phyloP scores from a whole-genome alignment of 2,113 vertebrate species.

The Sminthopsis crassicaudata region DNA sequence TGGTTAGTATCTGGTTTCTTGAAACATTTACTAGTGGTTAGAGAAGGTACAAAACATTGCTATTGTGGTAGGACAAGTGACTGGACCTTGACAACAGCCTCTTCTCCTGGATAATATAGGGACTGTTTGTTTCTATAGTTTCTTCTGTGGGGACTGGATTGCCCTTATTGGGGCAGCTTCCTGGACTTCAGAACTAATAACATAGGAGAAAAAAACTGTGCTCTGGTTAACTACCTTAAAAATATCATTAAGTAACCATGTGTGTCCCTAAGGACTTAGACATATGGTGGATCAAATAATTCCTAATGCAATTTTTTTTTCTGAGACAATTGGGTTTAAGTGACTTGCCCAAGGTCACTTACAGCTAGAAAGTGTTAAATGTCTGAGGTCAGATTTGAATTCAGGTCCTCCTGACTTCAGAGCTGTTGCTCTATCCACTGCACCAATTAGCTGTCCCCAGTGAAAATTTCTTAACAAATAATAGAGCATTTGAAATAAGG shows the following conservation, averaged over 20 bases:
- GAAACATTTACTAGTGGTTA: neutral
- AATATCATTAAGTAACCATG: neutral
- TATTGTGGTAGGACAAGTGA: neutral
- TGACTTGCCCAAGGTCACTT: no score
- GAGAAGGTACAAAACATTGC: neutral
- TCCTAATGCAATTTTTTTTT: neutral
- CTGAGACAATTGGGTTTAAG: no score
- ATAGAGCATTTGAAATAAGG: neutral
- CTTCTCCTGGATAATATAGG: neutral
- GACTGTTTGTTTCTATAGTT: neutral
- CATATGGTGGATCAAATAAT: neutral
- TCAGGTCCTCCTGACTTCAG: no score
- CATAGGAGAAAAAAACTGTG: neutral
- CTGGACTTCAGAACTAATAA: neutral
- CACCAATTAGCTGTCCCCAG: neutral
- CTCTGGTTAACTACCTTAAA: neutral
- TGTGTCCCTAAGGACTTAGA: neutral
- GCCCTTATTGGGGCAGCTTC: neutral
- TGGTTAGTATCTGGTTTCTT: neutral
- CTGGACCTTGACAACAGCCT: neutral
- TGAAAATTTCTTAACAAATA: neutral
- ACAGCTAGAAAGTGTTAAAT: no score
- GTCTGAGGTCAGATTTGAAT: no score
- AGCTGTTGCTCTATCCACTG: no score
- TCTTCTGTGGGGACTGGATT: neutral